Evolutionary conservation across 2,888 invertebrate species (phyloP), one percentile per base, ranked within the genome.

Genomic region (Lamellibrachia satsuma): DNA sequence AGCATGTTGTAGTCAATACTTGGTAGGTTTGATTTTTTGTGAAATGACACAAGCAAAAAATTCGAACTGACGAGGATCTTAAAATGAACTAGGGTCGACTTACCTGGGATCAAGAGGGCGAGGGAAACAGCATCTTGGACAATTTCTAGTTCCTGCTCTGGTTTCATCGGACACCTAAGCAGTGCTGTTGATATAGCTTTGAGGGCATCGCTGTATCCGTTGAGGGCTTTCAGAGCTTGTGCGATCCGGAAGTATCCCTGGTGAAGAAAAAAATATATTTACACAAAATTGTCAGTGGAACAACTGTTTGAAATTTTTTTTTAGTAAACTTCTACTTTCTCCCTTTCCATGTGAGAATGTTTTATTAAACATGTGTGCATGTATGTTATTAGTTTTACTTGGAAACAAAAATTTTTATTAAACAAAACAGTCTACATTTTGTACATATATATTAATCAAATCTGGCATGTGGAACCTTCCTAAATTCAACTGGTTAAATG

Each of bases 101-200:
- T 75, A 75, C 75, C 75, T 2, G 75, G 15, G 15, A n/a, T 75
- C 75, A 15, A 22, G 75, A 75, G 75, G n/a, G 75, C 75, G 22
- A 22, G 22, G 75, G 75, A 75, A 75, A 75, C 75, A 22, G 75
- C 75, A 2, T 75, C 75, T 4, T n/a, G 75, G 75, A 75, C 75
- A 75, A 75, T 75, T n/a, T 75, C 75, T n/a, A 75, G 75, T 75
- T 75, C 75, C n/a, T 75, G 75, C n/a, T 75, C 75, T 22, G 75
- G 75, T 15, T 75, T 75, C 75, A 75, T 75, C 22, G 75, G 75
- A 75, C 75, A 75, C 22, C 15, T 75, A 4, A 15, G 75, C 75
- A 75, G 75, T 15, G 75, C 75, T 22, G 75, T 3, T 6, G 75
- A 15, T 4, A 75, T 15, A 75, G 75, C 11, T 22, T 75, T 15